Evolutionary conservation across 2,888 invertebrate genomes (phyloP), one percentile per base, ranked within the genome.

Genomic region (Tenthredo notha): DNA sequence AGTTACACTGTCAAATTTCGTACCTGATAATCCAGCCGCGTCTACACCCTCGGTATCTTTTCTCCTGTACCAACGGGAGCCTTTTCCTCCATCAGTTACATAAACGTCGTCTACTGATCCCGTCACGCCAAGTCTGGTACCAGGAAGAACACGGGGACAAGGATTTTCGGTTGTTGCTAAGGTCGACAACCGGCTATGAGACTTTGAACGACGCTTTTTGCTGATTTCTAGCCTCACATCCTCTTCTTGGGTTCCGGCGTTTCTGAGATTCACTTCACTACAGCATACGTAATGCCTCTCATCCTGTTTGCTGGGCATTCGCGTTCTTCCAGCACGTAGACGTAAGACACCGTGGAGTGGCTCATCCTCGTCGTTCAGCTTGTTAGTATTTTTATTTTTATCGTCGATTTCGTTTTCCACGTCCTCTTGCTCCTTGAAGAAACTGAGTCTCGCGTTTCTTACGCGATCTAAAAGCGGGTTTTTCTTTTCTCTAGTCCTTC

Each of bases 391-490:
- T 25, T 47, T 40, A 50, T 37, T 18, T 67, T 40, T 74, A 61
- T 89, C 89, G 40, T 88, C 88, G 6, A 86, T 86, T 58, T 87
- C 88, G 5, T 87, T 85, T 72, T 88, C 88, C 6, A 87, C 88
- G 33, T 89, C 85, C 3, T 88, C 88, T 7, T 89, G 89, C n/a
- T 93, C 93, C 74, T 91, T 91, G 91, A 96, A 96, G 91, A 96
- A 96, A 43, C 96, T 96, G 85, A 96, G 92, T 90, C 96, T 95
- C 77, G 96, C 96, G 91, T 96, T 96, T 92, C 96, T 96, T 6
- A 96, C 96, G 91, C 95, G 95, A 90, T 96, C 96, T 85, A 96
- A 94, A 86, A 96, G 94, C 70, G 96, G 96, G 91, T 96, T 96
- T 85, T 96, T 94, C 91, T 95, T 96, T 93, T 96, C 96, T 88